A percentile compares a stretch with the other conserved stretches of the same genome.
Evolutionary conservation across 1,140 invertebrate genomes (phyloP).

Genomic region (Mactra quadrangularis): DNA sequence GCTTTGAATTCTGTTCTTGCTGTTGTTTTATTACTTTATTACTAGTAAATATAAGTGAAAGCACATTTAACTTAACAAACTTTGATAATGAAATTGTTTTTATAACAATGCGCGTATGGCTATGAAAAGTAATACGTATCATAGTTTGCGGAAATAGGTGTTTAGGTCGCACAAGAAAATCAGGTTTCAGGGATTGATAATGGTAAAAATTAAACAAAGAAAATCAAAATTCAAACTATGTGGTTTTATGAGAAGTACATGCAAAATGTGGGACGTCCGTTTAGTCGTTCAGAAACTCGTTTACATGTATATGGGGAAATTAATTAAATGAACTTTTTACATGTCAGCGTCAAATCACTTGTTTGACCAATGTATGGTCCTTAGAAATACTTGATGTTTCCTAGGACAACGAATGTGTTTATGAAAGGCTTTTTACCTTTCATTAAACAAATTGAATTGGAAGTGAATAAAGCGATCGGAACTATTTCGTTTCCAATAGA

Average conservation of each 20-base stretch:
- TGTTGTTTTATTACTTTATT: too few relatives aligned
- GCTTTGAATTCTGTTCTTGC: too few relatives aligned
- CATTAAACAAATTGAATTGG: slow-evolving; percentile 55
- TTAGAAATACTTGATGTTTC: slow-evolving; percentile 56
- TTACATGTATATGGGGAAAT: slow-evolving; percentile 56
- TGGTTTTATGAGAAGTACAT: slow-evolving; percentile 31
- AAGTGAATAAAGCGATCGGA: slow-evolving; percentile 4
- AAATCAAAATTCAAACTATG: slow-evolving; percentile 39
- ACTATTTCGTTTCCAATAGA: slow-evolving; percentile 10
- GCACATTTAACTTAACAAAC: too few relatives aligned
- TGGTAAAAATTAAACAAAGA: slow-evolving; percentile 41
- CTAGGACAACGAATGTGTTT: slow-evolving; percentile 30
- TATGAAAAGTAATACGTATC: too few relatives aligned
- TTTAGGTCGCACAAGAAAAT: too few relatives aligned
- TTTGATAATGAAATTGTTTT: too few relatives aligned
- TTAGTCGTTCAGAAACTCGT: slow-evolving; percentile 9
- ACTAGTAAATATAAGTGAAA: too few relatives aligned
- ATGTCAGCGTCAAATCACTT: slow-evolving; percentile 57
- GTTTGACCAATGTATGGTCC: slow-evolving; percentile 4
- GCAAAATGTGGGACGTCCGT: slow-evolving; percentile 46
- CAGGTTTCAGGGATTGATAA: too few relatives aligned
- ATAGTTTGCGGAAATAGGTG: too few relatives aligned
- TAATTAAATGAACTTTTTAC: slow-evolving; percentile 61
- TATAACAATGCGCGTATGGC: too few relatives aligned
- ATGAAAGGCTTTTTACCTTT: slow-evolving; percentile 57